Evolutionary conservation across 1,140 invertebrate species (phyloP).

Genomic region (Chironomus tepperi): DNA sequence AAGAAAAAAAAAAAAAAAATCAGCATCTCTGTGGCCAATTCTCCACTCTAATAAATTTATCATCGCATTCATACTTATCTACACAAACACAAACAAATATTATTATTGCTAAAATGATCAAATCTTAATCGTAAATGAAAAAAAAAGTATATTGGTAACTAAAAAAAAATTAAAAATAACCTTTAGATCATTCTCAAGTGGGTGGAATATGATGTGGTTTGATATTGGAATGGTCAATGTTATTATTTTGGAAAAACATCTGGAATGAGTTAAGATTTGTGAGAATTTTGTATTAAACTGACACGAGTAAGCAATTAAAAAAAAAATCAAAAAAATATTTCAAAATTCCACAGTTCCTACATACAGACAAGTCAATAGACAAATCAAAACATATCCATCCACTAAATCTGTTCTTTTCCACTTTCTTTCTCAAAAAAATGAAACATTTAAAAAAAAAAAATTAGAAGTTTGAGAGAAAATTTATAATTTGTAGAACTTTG

Average conservation of each 20-base stretch:
- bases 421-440: not conserved
- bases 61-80: conserved; percentile 7
- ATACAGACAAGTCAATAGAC: too few species aligned
- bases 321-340: too few species aligned
- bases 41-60: conserved; percentile 2
- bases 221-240: too few species aligned
- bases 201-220: too few species aligned
- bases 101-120: conserved; percentile 6
- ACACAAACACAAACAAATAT: not conserved
- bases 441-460: not conserved
- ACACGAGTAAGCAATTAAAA: too few species aligned
- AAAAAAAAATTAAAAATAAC: not conserved
- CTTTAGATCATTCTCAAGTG: not conserved
- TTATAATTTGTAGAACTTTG: conserved; percentile 12
- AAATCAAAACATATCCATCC: too few species aligned
- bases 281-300: not conserved
- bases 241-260: too few species aligned
- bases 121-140: conserved; percentile 9
- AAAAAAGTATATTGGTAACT: conserved; percentile 7
- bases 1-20: not conserved
- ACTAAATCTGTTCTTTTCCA: not conserved
- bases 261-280: not conserved
- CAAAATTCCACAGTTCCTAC: too few species aligned
- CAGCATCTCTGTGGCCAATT: not conserved
- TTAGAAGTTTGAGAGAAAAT: not conserved